phyloP scores from a whole-genome alignment of 2,797 vertebrate genomes.

The Myiotriccus ornatus region DNA sequence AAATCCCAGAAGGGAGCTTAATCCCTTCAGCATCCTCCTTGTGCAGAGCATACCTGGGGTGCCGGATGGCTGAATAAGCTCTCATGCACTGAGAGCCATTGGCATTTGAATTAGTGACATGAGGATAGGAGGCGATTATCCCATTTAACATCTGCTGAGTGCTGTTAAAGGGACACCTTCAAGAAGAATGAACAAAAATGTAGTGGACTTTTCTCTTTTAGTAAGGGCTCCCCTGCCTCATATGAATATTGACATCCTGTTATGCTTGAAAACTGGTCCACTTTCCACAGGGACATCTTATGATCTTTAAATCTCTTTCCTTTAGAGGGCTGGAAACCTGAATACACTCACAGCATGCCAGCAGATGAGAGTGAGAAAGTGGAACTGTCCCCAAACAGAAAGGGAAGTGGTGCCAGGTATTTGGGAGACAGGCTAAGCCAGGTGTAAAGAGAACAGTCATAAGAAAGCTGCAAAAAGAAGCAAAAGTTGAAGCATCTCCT shows the following conservation, averaged over 20 bases:
- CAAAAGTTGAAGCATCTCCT: neutral
- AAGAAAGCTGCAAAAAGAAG: neutral
- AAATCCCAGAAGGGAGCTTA: neutral
- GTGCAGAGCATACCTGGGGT: slow-evolving; percentile 28
- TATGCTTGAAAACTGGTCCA: neutral
- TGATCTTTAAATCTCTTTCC: neutral
- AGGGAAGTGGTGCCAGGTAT: neutral
- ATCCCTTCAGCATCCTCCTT: neutral
- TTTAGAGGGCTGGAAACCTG: neutral
- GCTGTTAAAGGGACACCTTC: slow-evolving; percentile 49
- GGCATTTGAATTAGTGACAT: slow-evolving; percentile 74
- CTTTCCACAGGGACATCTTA: neutral
- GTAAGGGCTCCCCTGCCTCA: neutral
- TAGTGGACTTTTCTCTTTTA: neutral
- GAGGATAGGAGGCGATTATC: slow-evolving; percentile 73
- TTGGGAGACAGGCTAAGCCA: neutral
- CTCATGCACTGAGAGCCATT: slow-evolving; percentile 50
- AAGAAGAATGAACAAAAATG: slow-evolving; percentile 10
- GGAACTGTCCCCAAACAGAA: neutral
- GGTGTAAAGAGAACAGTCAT: neutral
- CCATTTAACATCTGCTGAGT: slow-evolving; percentile 71
- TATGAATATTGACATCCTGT: neutral
- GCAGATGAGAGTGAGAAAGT: neutral
- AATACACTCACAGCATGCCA: neutral
- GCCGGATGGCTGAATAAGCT: slow-evolving; percentile 39